A percentile compares a stretch with the other conserved stretches of the same genome.
These are phyloP conservation scores for Larimichthys crocea DNA, from an alignment of 2,113 vertebrate genomes.

Conservation along the genomic window DNA sequence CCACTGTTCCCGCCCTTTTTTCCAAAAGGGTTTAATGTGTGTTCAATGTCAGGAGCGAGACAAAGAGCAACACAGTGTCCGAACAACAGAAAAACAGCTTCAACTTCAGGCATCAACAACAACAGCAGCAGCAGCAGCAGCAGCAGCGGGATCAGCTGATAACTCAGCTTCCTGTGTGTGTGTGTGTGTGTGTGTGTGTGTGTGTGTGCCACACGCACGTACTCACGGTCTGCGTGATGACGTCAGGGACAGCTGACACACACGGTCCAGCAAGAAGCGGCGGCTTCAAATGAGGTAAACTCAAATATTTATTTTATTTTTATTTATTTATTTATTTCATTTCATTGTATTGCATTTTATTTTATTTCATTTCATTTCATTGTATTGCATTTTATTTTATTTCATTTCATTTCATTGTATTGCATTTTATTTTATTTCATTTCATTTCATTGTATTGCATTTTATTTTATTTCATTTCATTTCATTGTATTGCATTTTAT, in stretches of 20 bases:
- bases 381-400: not conserved
- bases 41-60: constrained; percentile 51
- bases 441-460: too few relatives aligned
- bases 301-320: too few relatives aligned
- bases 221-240: constrained; percentile 19
- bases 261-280: not conserved
- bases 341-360: not conserved
- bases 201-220: constrained; percentile 4
- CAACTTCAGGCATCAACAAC: constrained; percentile 84
- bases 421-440: too few relatives aligned
- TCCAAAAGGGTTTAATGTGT: constrained; percentile 23
- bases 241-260: constrained; percentile 45
- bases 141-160: constrained; percentile 85
- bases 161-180: constrained; percentile 78
- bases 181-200: constrained; percentile 13
- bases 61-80: constrained; percentile 69
- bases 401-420: not conserved
- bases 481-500: not conserved
- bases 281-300: too few relatives aligned
- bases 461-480: not conserved
- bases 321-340: too few relatives aligned
- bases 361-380: not conserved
- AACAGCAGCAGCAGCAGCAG: constrained; percentile 23
- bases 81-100: constrained; percentile 55
- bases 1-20: constrained; percentile 19